A percentile compares a stretch with the other conserved stretches of the same genome.
These are phyloP conservation scores for Thecophora atra DNA, from an alignment of 2,888 invertebrate genomes.

Conservation along the genomic window DNA sequence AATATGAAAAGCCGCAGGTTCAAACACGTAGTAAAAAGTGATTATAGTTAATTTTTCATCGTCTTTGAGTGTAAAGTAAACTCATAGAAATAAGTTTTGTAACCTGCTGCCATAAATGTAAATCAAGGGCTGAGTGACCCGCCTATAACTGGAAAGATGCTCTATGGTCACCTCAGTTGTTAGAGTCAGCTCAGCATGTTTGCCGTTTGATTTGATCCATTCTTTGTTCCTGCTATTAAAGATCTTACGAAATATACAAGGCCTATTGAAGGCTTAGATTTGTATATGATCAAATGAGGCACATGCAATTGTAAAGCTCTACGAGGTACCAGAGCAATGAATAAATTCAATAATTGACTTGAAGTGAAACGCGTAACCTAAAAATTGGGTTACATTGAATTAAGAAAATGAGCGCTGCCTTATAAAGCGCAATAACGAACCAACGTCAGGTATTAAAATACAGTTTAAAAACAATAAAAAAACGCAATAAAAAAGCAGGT, in stretches of 20 bases:
- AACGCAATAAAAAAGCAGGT: slow-evolving; percentile 1
- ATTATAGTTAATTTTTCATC: not conserved
- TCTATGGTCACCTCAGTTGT: slow-evolving; percentile 3
- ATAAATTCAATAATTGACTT: not conserved
- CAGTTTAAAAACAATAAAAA: slow-evolving; percentile 20
- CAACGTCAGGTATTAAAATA: not conserved
- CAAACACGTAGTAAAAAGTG: slow-evolving; percentile 21
- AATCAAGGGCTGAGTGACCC: slow-evolving; percentile 10
- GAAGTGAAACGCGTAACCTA: not conserved
- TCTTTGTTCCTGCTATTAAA: slow-evolving; percentile 15
- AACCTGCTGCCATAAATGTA: not conserved
- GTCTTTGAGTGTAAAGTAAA: not conserved
- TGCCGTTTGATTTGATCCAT: slow-evolving; percentile 26
- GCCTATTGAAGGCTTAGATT: slow-evolving; percentile 12
- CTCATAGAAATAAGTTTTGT: slow-evolving; percentile 19
- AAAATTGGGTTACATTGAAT: not conserved
- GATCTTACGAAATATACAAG: not conserved
- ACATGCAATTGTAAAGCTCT: slow-evolving; percentile 26
- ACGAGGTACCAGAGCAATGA: slow-evolving; percentile 24
- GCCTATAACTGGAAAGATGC: not conserved
- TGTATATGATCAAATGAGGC: slow-evolving; percentile 17
- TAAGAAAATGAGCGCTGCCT: slow-evolving; percentile 3
- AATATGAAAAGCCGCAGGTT: slow-evolving; percentile 9
- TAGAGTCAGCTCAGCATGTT: slow-evolving; percentile 21
- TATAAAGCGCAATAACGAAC: not conserved